Conservation (phyloP, 2,888 invertebrate species). For the Sarcophaga rosellei region DNA sequence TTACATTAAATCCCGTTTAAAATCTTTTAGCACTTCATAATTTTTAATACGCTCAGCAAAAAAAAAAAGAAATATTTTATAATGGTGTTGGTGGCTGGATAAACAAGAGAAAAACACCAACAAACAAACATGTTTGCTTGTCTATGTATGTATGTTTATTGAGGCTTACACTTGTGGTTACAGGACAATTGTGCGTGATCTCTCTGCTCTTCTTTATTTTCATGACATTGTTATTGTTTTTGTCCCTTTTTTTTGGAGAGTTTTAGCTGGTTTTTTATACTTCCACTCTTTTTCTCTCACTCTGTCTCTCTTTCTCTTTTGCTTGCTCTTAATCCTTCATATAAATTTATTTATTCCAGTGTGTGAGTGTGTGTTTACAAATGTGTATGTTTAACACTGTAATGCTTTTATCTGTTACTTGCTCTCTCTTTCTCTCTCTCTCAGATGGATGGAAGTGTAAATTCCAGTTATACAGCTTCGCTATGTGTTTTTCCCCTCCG, state of each 20-base stretch:
- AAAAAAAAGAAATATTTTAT: slow-evolving; percentile 9
- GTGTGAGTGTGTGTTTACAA: neutral
- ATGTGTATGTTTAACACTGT: slow-evolving; percentile 1
- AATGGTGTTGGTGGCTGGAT: neutral
- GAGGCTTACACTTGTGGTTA: slow-evolving; percentile 28
- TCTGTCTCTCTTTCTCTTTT: neutral
- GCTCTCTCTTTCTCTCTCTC: neutral
- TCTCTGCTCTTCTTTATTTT: slow-evolving; percentile 45
- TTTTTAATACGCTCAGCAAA: slow-evolving; percentile 46
- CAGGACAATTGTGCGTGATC: slow-evolving; percentile 44
- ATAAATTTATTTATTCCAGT: slow-evolving; percentile 32
- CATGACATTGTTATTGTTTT: slow-evolving; percentile 39
- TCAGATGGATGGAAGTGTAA: neutral
- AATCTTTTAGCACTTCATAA: slow-evolving; percentile 58
- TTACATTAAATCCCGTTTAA: slow-evolving; percentile 49
- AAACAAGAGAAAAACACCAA: neutral
- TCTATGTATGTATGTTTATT: neutral
- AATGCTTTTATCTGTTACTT: neutral
- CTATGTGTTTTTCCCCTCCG: neutral
- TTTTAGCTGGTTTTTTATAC: neutral
- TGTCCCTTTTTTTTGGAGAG: neutral
- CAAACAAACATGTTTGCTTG: neutral
- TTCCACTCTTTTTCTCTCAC: neutral
- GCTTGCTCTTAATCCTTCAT: neutral
- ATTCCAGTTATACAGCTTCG: neutral